Percentiles rank a stretch among this genome's conserved stretches.
phyloP scores from a whole-genome alignment of 1,140 invertebrate genomes.

The Heliconius himera region DNA sequence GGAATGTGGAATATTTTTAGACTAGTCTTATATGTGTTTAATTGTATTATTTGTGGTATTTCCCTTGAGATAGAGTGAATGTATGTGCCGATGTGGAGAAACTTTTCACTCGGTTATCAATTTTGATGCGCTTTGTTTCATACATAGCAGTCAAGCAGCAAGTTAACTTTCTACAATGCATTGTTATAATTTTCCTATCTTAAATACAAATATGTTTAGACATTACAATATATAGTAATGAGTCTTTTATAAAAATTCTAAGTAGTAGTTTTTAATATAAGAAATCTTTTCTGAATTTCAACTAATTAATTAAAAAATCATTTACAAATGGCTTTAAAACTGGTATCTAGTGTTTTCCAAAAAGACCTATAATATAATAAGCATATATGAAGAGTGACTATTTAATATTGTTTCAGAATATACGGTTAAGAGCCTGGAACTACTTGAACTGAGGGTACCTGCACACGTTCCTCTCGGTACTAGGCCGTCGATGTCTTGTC shows the following conservation, averaged over 20 bases:
- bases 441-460: slow-evolving; percentile 85
- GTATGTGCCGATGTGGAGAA: background rate
- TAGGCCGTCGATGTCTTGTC: slow-evolving; percentile 87
- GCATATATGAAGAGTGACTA: background rate
- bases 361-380: background rate
- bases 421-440: slow-evolving; percentile 80
- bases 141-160: background rate
- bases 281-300: too few species aligned
- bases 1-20: slow-evolving; percentile 30
- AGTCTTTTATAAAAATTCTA: too few species aligned
- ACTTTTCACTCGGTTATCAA: background rate
- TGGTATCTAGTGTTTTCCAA: background rate
- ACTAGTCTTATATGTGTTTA: slow-evolving; percentile 1
- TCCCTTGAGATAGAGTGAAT: background rate
- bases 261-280: too few species aligned
- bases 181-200: background rate
- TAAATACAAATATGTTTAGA: background rate
- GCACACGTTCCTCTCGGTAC: slow-evolving; percentile 85
- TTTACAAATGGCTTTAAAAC: background rate
- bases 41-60: background rate
- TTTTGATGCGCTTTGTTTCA: background rate
- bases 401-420: slow-evolving; percentile 53
- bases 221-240: too few species aligned
- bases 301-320: too few species aligned
- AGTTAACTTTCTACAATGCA: background rate